Conservation (phyloP, 2,113 vertebrate species). For the Donacobius atricapilla region DNA sequence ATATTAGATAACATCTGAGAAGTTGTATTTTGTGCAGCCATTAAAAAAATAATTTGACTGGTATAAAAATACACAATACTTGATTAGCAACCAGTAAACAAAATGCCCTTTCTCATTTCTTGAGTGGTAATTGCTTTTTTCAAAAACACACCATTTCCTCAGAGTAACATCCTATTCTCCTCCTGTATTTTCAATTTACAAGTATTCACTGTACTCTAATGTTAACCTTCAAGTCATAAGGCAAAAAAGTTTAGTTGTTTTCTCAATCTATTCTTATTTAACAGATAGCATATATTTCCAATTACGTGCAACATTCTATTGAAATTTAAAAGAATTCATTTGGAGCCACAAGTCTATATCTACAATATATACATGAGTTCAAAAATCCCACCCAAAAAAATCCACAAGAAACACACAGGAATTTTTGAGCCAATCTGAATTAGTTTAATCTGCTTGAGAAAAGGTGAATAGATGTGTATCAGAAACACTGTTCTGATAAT, state of each 20-base stretch:
- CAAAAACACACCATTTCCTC: background rate
- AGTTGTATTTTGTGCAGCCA: background rate
- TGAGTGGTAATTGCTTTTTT: background rate
- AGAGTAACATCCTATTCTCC: background rate
- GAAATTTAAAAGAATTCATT: background rate
- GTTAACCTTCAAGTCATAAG: background rate
- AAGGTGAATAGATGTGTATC: background rate
- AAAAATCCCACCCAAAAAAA: background rate
- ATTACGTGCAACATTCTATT: background rate
- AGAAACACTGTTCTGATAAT: background rate
- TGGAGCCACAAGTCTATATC: background rate
- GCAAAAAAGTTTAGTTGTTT: background rate
- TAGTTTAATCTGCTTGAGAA: background rate
- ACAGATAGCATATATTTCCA: background rate
- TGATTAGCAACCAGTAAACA: background rate
- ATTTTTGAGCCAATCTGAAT: background rate
- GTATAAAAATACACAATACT: background rate
- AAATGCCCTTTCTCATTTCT: background rate
- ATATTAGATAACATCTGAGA: conserved; percentile 16
- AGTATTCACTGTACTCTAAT: background rate
- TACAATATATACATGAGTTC: background rate
- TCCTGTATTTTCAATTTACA: background rate
- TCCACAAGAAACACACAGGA: background rate
- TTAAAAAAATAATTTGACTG: conserved; percentile 2
- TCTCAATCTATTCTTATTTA: background rate